Evolutionary conservation across 2,888 invertebrate genomes (phyloP).

Genomic region (Spodoptera littoralis): DNA sequence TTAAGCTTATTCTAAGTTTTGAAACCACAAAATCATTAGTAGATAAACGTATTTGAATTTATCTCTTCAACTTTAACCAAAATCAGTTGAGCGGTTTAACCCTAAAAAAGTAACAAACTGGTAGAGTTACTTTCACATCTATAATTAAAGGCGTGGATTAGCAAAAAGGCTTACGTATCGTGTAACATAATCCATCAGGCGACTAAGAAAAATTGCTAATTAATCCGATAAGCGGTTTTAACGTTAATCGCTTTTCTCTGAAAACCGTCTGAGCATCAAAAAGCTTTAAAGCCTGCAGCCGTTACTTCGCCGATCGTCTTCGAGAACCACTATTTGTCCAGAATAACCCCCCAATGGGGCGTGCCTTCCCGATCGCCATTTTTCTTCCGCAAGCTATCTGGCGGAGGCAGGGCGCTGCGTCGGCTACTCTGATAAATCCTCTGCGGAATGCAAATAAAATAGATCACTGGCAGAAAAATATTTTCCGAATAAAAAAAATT

Average conservation of each 20-base stretch:
- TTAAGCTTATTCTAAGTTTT: too few relatives aligned
- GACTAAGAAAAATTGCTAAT: too few relatives aligned
- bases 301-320: slow-evolving; percentile 28
- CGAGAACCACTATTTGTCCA: slow-evolving; percentile 40
- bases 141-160: not conserved
- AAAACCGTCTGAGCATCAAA: slow-evolving; percentile 3
- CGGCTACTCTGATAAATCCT: slow-evolving; percentile 71
- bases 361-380: slow-evolving; percentile 69
- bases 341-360: slow-evolving; percentile 52
- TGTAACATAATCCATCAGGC: too few relatives aligned
- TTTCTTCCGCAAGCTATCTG: slow-evolving; percentile 72
- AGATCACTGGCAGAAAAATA: slow-evolving; percentile 51
- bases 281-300: slow-evolving; percentile 11
- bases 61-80: too few relatives aligned
- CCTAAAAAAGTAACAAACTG: too few relatives aligned
- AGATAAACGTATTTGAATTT: too few relatives aligned
- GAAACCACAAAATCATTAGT: too few relatives aligned
- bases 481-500: slow-evolving; percentile 45
- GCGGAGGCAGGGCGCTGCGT: slow-evolving; percentile 69
- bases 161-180: not conserved
- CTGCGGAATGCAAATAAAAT: slow-evolving; percentile 70
- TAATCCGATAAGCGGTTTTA: too few relatives aligned
- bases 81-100: too few relatives aligned
- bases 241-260: too few relatives aligned
- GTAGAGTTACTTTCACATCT: too few relatives aligned